Conservation (phyloP, 1,140 invertebrate species). For the Drosophila truncata region DNA sequence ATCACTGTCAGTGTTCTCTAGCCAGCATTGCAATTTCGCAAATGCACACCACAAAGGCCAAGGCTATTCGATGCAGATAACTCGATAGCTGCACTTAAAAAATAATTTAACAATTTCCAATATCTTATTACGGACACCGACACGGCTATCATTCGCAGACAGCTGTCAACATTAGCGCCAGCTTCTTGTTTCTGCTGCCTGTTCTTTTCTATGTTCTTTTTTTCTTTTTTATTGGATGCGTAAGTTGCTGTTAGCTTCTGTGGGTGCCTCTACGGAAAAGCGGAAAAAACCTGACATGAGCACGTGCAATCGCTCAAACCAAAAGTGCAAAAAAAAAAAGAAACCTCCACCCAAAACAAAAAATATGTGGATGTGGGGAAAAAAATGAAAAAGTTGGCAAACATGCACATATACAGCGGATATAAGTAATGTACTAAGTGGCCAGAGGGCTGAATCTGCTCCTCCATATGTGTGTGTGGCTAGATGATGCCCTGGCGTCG, state of each 20-base stretch:
- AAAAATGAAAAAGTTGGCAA: constrained; percentile 54
- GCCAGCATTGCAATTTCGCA: background rate
- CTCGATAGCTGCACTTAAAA: constrained; percentile 52
- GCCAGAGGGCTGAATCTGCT: constrained; percentile 47
- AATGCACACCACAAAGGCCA: constrained; percentile 18
- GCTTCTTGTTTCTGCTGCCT: constrained; percentile 27
- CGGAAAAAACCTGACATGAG: constrained; percentile 46
- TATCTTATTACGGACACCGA: constrained; percentile 40
- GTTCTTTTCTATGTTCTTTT: constrained; percentile 1
- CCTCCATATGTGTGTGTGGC: constrained; percentile 14
- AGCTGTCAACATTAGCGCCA: constrained; percentile 66
- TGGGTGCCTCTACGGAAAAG: background rate
- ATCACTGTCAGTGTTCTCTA: too few relatives aligned
- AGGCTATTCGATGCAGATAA: constrained; percentile 29
- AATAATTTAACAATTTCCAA: constrained; percentile 49
- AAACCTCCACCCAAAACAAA: constrained; percentile 9
- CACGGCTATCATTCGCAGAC: constrained; percentile 58
- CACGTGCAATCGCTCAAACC: constrained; percentile 56
- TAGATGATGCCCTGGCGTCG: constrained; percentile 35
- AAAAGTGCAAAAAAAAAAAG: constrained; percentile 16
- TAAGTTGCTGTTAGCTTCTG: constrained; percentile 19
- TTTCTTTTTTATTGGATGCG: constrained; percentile 38
- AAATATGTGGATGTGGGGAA: background rate
- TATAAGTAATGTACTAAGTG: constrained; percentile 53
- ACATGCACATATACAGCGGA: constrained; percentile 45